phyloP scores from a whole-genome alignment of 1,140 invertebrate species.

The Euwallacea fornicatus region DNA sequence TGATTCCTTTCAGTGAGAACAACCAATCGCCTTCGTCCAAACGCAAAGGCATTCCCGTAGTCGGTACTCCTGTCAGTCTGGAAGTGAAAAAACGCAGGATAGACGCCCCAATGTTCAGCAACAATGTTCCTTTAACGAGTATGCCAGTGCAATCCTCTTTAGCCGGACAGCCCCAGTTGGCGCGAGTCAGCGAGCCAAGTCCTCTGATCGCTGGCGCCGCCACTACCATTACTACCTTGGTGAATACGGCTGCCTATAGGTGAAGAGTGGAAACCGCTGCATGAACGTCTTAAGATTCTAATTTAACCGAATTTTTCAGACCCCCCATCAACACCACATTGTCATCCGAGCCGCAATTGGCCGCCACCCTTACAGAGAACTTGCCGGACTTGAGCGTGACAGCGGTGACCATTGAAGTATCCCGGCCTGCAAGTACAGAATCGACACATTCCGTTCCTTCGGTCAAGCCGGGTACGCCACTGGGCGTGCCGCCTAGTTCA shows the following conservation, averaged over 20 bases:
- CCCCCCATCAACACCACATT: no score
- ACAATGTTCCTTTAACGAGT: conserved; percentile 20
- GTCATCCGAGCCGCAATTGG: conserved; percentile 5
- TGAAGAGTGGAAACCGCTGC: neutral
- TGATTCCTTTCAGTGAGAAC: conserved; percentile 35
- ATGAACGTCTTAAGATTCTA: no score
- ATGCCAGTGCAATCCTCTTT: conserved; percentile 48
- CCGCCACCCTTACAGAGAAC: conserved; percentile 40
- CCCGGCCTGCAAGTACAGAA: conserved; percentile 59
- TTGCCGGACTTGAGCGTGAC: conserved; percentile 51
- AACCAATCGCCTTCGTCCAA: conserved; percentile 59
- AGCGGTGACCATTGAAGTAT: conserved; percentile 58
- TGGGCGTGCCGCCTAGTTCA: conserved; percentile 41
- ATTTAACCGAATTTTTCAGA: no score
- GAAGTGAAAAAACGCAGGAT: conserved; percentile 60
- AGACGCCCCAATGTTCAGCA: conserved; percentile 48
- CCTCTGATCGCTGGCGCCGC: conserved; percentile 73
- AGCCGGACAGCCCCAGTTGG: conserved; percentile 55
- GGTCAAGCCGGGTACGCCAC: conserved; percentile 33
- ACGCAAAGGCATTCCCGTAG: conserved; percentile 57
- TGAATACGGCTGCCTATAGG: conserved; percentile 61
- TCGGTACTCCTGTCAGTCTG: conserved; percentile 54
- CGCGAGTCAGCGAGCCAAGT: conserved; percentile 66
- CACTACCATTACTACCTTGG: conserved; percentile 72
- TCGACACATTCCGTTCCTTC: conserved; percentile 31